These are phyloP conservation scores for Kryptopterus vitreolus DNA, from an alignment of 2,797 vertebrate genomes.

Conservation along the genomic window DNA sequence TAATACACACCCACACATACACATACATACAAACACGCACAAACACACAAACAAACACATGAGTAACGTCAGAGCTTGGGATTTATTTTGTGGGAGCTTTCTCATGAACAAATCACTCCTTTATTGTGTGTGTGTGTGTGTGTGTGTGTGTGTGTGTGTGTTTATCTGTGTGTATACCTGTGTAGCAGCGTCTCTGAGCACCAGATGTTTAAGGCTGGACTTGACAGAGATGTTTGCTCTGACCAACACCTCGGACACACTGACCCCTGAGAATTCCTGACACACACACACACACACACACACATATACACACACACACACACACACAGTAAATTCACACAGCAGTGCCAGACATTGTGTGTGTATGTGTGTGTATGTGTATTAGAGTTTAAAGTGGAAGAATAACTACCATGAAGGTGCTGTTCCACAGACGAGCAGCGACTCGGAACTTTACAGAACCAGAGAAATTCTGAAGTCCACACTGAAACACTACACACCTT, in stretches of 20 bases:
- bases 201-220: slow-evolving; percentile 83
- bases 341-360: too few species aligned
- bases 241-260: slow-evolving; percentile 84
- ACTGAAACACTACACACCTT: slow-evolving; percentile 81
- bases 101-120: not conserved
- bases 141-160: slow-evolving; percentile 17
- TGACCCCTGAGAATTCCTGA: slow-evolving; percentile 82
- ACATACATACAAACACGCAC: slow-evolving; percentile 4
- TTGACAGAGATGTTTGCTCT: slow-evolving; percentile 89
- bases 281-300: not conserved
- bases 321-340: too few species aligned
- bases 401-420: slow-evolving; percentile 89
- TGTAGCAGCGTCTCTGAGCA: slow-evolving; percentile 80
- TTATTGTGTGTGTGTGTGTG: slow-evolving; percentile 8
- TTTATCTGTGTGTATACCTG: slow-evolving; percentile 70
- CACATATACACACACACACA: too few species aligned
- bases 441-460: slow-evolving; percentile 78
- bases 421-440: slow-evolving; percentile 87
- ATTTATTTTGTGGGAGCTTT: not conserved
- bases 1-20: slow-evolving; percentile 1
- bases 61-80: not conserved
- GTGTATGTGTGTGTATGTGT: too few species aligned
- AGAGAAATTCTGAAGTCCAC: slow-evolving; percentile 85
- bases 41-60: not conserved
- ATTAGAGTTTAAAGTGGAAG: not conserved